Conservation (phyloP, 1,140 invertebrate genomes). For the Drosophila fuyamai region DNA sequence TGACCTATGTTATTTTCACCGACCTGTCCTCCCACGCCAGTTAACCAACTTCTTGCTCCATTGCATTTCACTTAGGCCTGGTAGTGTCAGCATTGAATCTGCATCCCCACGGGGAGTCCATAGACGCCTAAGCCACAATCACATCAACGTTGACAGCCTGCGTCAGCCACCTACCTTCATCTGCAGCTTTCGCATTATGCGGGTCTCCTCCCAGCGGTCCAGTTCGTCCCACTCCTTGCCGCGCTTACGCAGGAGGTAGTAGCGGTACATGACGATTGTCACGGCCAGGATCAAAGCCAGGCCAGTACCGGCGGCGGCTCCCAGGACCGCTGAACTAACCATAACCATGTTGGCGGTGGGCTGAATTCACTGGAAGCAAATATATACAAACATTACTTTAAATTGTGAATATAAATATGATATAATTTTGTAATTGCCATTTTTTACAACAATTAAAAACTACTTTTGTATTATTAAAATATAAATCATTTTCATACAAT, state of each 20-base stretch:
- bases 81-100: conserved; percentile 27
- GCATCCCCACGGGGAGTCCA: conserved; percentile 2
- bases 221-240: conserved; percentile 87
- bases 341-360: conserved; percentile 81
- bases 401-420: too few relatives aligned
- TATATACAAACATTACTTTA: background rate
- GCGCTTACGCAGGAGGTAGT: conserved; percentile 86
- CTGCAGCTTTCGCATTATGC: conserved; percentile 79
- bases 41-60: conserved; percentile 1
- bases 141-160: conserved; percentile 1
- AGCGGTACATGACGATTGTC: conserved; percentile 88
- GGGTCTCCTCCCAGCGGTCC: conserved; percentile 85
- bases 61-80: conserved; percentile 9
- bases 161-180: conserved; percentile 71
- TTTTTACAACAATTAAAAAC: too few relatives aligned
- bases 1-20: background rate
- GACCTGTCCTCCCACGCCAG: background rate
- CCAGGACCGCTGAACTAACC: conserved; percentile 88
- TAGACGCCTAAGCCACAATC: background rate
- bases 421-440: too few relatives aligned
- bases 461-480: too few relatives aligned
- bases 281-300: conserved; percentile 88
- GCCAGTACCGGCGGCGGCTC: conserved; percentile 88
- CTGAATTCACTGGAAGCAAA: conserved; percentile 13
- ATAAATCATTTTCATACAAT: too few relatives aligned